Evolutionary conservation across 2,888 invertebrate genomes (phyloP), one percentile per base, ranked within the genome.

Genomic region (Sarcophaga subvicina): DNA sequence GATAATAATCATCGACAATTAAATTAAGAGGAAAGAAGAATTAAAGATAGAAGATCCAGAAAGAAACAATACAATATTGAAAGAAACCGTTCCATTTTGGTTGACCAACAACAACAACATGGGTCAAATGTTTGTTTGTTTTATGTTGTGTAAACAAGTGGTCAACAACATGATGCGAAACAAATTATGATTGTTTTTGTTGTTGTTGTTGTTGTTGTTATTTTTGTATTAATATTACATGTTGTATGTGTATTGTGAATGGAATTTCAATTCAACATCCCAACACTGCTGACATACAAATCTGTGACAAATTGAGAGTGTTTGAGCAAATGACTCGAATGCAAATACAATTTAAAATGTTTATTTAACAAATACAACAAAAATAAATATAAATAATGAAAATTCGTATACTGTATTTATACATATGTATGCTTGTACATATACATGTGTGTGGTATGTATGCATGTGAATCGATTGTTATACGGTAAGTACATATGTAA

Each of bases 101-200:
- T 59, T n/a, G 25, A 14, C 11, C 71, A 37, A 11, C 59, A 14
- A 25, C 4, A 27, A 37, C 2, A 37, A 37, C 37, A 37, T 37
- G 3, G 69, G 8, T 37, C 2, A 37, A 1, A 67, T 62, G 60
- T 49, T 22, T 12, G 8, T 27, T 49, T n/a, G 27, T 76, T 54
- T 63, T 25, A 14, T 72, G 77, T 81, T 84, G 81, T 81, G 47
- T 72, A 84, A 87, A 84, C 87, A 87, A 77, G 59, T 67, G 83
- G 81, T 78, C 86, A 86, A 12, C 64, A 71, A 64, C 27, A 80
- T 73, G 80, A 83, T 27, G 79, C 59, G 80, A 47, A 77, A 83
- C 76, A 83, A 80, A 83, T 83, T 86, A 80, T 69, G 45, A 71
- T 82, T 66, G 22, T 81, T 85, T 62, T 3, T 2, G 54, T 66